Base-by-base conservation (phyloP, 30 jellyfish, hydroid and myxozoan genomes). In the Turritopsis dohrnii region DNA sequence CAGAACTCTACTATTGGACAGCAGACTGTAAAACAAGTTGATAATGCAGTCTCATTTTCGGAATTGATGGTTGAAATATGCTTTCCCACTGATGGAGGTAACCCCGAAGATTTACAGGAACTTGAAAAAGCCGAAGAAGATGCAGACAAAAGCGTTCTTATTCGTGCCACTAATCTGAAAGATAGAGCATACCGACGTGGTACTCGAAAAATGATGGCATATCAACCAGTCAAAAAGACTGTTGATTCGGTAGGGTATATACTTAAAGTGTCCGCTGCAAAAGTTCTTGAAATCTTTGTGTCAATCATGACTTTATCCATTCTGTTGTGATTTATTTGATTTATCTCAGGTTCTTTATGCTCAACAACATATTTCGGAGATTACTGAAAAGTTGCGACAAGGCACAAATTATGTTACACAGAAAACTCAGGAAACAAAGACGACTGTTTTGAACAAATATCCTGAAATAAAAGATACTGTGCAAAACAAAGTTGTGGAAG, bases 51-150 rank as follows among this genome's bases (percentile, higher is more conserved):
- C 72, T 94, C 99, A 0, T 66, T 94, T 84, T 94, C 99, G 20
- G 99, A 94, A 72, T 75, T 94, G 85, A 73, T 94, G 96, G 99
- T 94, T 8, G 99, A 94, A 81, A 89, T 94, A 23, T 89, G 96
- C 54, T 94, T 94, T 71, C 99, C 99, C 27, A 94, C 99, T 66
- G 99, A 94, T 82, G 96, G 96, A 7, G 60, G 87, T 7, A 82
- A 82, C 77, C 89, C 94, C 0, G 91, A 85, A n/a, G 97, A 94
- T 74, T 53, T 94, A 76, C 93, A 90, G 17, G 99, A 94, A 81
- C 88, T 94, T 28, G 99, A 94, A 69, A 81, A 74, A 74, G 97
- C 95, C 22, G 99, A 94, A 75, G 93, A 81, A 19, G 89, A 87
- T 22, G 96, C 89, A 84, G 91, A 94, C 30, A 74, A 90, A 29